These are phyloP conservation scores for Metalampra italica DNA, from an alignment of 2,888 invertebrate genomes.

Conservation along the genomic window DNA sequence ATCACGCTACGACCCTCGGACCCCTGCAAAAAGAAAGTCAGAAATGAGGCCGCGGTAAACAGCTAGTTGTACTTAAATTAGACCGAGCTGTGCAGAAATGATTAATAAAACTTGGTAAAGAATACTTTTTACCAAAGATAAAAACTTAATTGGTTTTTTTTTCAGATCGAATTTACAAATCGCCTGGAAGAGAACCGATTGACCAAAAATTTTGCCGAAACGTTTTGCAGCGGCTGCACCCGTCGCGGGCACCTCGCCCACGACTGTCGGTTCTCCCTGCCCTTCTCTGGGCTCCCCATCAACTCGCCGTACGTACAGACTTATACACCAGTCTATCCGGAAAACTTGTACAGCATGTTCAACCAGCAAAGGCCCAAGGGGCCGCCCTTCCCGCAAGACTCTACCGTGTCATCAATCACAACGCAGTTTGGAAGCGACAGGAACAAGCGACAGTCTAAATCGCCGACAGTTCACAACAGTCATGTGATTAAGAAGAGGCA, in stretches of 20 bases:
- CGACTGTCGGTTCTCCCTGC: constrained; percentile 51
- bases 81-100: too few relatives aligned
- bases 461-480: constrained; percentile 48
- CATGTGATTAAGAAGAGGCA: constrained; percentile 52
- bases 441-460: constrained; percentile 60
- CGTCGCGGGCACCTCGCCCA: constrained; percentile 73
- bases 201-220: constrained; percentile 43
- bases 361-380: background rate
- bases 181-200: constrained; percentile 47
- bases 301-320: constrained; percentile 54
- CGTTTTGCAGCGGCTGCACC: constrained; percentile 78
- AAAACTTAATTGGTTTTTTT: background rate
- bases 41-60: too few relatives aligned
- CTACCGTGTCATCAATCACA: constrained; percentile 13
- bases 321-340: constrained; percentile 44
- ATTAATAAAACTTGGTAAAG: too few relatives aligned
- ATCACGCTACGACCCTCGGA: too few relatives aligned
- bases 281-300: constrained; percentile 62
- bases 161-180: constrained; percentile 65
- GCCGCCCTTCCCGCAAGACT: constrained; percentile 23
- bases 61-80: too few relatives aligned
- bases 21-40: too few relatives aligned
- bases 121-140: too few relatives aligned
- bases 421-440: constrained; percentile 15
- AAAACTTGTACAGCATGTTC: background rate